phyloP scores from a whole-genome alignment of 2,888 invertebrate genomes.

The Drosophila engyochracea region DNA sequence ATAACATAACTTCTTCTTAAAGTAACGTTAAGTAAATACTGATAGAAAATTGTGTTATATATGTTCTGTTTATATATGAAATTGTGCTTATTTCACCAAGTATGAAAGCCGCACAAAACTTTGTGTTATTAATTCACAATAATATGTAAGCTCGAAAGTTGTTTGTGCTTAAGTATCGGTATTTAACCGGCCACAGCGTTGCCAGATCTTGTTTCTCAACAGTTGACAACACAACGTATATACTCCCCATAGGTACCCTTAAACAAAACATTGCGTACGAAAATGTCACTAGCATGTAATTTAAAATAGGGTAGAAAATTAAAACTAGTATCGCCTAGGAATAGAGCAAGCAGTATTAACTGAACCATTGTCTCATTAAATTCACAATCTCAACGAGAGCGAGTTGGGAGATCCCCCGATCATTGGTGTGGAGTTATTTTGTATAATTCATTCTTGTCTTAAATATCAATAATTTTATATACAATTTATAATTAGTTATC shows the following conservation, averaged over 20 bases:
- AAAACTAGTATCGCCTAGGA: neutral
- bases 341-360: neutral
- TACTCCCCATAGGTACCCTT: neutral
- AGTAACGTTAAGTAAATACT: neutral
- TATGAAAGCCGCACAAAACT: slow-evolving; percentile 11
- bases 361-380: neutral
- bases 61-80: slow-evolving; percentile 19
- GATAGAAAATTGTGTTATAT: neutral
- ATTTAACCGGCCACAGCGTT: neutral
- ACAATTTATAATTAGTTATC: neutral
- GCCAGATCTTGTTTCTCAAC: slow-evolving; percentile 4
- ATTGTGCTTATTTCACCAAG: slow-evolving; percentile 21
- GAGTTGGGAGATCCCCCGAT: no score
- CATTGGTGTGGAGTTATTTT: neutral
- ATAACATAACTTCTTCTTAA: neutral
- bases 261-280: no score
- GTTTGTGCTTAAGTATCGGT: slow-evolving; percentile 18
- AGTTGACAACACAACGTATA: slow-evolving; percentile 3
- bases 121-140: slow-evolving; percentile 30
- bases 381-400: neutral
- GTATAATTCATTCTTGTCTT: neutral
- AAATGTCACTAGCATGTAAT: neutral
- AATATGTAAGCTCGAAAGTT: slow-evolving; percentile 18
- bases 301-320: neutral
- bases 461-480: neutral